Evolutionary conservation across 2,888 invertebrate species (phyloP), one percentile per base, ranked within the genome.

Genomic region (Synergus umbraculus): DNA sequence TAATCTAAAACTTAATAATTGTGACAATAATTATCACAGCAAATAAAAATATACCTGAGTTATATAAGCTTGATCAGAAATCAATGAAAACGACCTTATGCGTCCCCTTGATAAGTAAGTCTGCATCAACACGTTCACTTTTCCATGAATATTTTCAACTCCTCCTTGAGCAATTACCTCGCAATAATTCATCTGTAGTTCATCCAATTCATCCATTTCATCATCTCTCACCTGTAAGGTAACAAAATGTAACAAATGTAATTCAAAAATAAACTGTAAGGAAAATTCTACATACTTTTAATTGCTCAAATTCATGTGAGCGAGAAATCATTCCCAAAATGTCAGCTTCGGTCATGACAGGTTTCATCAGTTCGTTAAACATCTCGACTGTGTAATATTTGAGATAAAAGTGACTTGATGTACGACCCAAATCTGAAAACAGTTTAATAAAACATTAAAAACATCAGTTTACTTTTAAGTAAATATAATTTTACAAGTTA

Each of bases 321-420:
- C 96, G 95, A 0, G 98, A 97, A 77, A 99, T 95, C 95, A 99
- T 96, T 83, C 95, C 95, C n/a, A 99, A 93, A 44, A 98, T 95
- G 84, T 97, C 96, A 0, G 95, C 95, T 85, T 98, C 97, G 4
- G 95, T 95, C 97, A 98, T 98, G 43, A 96, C 94, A 58, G 96
- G 94, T 79, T 94, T 94, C 83, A 97, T 94, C 89, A 95, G 94
- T 83, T 97, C 96, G 92, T 98, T 98, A 92, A 99, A 98, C 29
- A 96, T 95, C 91, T 98, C 97, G 87, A 99, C 97, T 0, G 99
- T 99, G 86, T 98, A 97, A 90, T 97, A 97, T 83, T 98, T 99
- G 82, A 99, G 97, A 92, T 99, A 99, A 93, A 96, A 99, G 92
- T 99, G 98, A 90, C 98, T 98, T 0, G 99, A 98, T 15, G 98